Evolutionary conservation across 2,888 invertebrate species (phyloP).

Genomic region (Drosophila gaucha): DNA sequence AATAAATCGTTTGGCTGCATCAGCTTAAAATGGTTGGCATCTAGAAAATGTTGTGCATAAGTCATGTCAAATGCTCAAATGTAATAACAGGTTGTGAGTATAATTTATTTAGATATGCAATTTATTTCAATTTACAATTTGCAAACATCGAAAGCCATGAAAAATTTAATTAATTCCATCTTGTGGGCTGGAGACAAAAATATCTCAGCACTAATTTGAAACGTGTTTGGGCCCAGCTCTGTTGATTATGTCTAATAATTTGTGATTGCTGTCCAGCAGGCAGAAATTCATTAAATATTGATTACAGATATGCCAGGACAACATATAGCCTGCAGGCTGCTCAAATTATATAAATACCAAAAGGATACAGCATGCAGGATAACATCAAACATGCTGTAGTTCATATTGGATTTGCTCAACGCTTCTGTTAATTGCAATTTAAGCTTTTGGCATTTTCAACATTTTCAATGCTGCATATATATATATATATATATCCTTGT

Average conservation of each 20-base stretch:
- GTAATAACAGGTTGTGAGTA: conserved; percentile 24
- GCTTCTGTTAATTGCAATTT: conserved; percentile 61
- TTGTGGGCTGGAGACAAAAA: conserved; percentile 12
- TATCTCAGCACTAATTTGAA: conserved; percentile 33
- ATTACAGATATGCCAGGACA: conserved; percentile 45
- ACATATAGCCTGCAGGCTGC: conserved; percentile 10
- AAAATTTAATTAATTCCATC: conserved; percentile 48
- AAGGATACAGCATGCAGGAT: conserved; percentile 5
- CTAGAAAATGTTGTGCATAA: not conserved
- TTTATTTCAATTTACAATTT: conserved; percentile 26
- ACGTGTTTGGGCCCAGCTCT: conserved; percentile 1
- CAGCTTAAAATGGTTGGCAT: not conserved
- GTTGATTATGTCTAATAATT: conserved; percentile 49
- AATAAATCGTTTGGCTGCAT: not conserved
- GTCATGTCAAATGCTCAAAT: conserved; percentile 8
- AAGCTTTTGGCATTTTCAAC: conserved; percentile 33
- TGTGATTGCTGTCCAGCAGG: conserved; percentile 26
- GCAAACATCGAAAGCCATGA: conserved; percentile 13
- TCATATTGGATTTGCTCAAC: conserved; percentile 30
- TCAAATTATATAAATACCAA: conserved; percentile 48
- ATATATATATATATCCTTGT: conserved; percentile 7
- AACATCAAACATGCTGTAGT: conserved; percentile 17
- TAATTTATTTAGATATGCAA: conserved; percentile 31
- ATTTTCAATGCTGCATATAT: conserved; percentile 7
- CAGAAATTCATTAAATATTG: conserved; percentile 63